phyloP scores from a whole-genome alignment of 2,888 invertebrate species.

The Tanaodytes sp. region DNA sequence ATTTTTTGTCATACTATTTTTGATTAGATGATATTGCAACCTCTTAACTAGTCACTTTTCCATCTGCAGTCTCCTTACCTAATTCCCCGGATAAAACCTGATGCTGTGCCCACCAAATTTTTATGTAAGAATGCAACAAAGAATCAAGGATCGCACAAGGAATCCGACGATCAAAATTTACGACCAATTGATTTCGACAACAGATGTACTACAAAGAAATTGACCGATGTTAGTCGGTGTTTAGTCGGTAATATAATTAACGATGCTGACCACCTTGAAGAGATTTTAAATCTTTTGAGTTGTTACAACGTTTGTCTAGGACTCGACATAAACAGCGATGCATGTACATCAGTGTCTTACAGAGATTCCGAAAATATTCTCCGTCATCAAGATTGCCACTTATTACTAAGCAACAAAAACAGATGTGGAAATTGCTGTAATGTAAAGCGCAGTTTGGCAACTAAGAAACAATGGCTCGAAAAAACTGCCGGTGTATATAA shows the following conservation, averaged over 20 bases:
- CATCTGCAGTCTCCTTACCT: not conserved
- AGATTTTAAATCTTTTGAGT: not conserved
- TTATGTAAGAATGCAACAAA: not conserved
- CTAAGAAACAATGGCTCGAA: slow-evolving; percentile 4
- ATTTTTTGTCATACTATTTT: too few relatives aligned
- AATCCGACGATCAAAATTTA: not conserved
- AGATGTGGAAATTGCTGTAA: slow-evolving; percentile 18
- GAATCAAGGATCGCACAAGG: not conserved
- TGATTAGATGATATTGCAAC: too few relatives aligned
- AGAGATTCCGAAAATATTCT: slow-evolving; percentile 1
- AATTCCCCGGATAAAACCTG: not conserved
- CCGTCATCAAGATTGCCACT: slow-evolving; percentile 17
- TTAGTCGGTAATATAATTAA: too few relatives aligned
- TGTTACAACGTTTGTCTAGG: slow-evolving; percentile 15
- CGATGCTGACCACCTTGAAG: slow-evolving; percentile 5
- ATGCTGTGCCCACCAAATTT: not conserved
- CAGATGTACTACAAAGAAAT: too few relatives aligned
- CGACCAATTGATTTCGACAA: too few relatives aligned
- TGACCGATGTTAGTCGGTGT: too few relatives aligned
- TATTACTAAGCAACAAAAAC: slow-evolving; percentile 9
- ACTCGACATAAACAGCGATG: not conserved
- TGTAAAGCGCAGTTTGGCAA: slow-evolving; percentile 11
- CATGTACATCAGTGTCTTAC: not conserved
- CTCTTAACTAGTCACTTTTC: too few relatives aligned
- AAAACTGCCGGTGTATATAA: slow-evolving; percentile 4